phyloP scores from a whole-genome alignment of 1,140 invertebrate genomes.

The Patella vulgata region DNA sequence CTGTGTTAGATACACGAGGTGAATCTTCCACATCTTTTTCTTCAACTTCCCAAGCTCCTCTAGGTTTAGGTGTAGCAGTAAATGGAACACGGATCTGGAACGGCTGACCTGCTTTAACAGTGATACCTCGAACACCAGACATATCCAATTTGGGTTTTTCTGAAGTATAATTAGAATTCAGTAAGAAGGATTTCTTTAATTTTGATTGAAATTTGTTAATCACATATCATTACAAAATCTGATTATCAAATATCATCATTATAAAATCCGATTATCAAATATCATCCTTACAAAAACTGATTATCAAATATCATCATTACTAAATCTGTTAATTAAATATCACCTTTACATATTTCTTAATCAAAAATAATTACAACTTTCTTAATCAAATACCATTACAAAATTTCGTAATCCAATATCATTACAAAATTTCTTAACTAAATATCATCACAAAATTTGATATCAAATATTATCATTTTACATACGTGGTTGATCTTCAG shows the following conservation, averaged over 20 bases:
- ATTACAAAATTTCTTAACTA: too few relatives aligned
- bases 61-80: slow-evolving; percentile 93
- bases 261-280: neutral
- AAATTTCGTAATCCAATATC: too few relatives aligned
- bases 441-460: too few relatives aligned
- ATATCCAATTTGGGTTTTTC: slow-evolving; percentile 98
- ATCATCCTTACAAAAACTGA: neutral
- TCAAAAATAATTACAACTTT: too few relatives aligned
- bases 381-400: too few relatives aligned
- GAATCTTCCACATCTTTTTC: slow-evolving; percentile 81
- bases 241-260: too few relatives aligned
- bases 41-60: slow-evolving; percentile 90
- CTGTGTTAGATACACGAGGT: slow-evolving; percentile 44
- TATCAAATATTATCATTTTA: neutral
- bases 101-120: slow-evolving; percentile 95
- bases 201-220: neutral
- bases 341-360: too few relatives aligned
- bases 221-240: neutral
- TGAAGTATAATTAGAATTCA: slow-evolving; percentile 30
- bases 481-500: slow-evolving; percentile 87
- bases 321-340: too few relatives aligned
- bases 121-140: slow-evolving; percentile 91
- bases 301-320: too few relatives aligned
- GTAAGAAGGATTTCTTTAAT: neutral
- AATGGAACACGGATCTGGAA: slow-evolving; percentile 97